phyloP scores from a whole-genome alignment of 2,888 invertebrate genomes.

The Hypolimnas misippus region DNA sequence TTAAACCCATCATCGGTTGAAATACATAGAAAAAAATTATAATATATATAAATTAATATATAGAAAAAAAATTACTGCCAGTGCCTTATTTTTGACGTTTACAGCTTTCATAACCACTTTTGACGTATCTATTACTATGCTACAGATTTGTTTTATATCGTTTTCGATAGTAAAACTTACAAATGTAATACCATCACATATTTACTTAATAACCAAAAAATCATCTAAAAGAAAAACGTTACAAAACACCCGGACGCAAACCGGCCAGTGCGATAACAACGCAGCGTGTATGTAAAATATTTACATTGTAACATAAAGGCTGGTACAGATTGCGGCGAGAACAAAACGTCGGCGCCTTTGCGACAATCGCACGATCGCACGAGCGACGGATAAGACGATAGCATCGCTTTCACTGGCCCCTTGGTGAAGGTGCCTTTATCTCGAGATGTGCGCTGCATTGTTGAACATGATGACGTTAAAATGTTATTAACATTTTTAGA shows the following conservation, averaged over 20 bases:
- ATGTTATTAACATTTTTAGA: constrained; percentile 7
- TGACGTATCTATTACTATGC: too few relatives aligned
- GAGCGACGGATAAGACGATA: constrained; percentile 52
- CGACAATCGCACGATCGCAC: constrained; percentile 62
- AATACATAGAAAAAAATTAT: too few relatives aligned
- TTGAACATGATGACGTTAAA: constrained; percentile 13
- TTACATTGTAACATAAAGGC: constrained; percentile 26
- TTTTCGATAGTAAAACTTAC: too few relatives aligned
- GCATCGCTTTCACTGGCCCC: constrained; percentile 47
- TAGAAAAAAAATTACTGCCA: too few relatives aligned
- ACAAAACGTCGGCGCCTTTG: constrained; percentile 68
- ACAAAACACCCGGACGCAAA: constrained; percentile 35
- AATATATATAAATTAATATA: too few relatives aligned
- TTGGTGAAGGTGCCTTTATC: constrained; percentile 53
- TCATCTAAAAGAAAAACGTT: constrained; percentile 3
- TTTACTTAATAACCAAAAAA: background rate
- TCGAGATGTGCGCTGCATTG: constrained; percentile 35
- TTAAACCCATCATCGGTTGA: too few relatives aligned
- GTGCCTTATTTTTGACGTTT: too few relatives aligned
- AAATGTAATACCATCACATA: too few relatives aligned
- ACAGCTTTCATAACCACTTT: too few relatives aligned
- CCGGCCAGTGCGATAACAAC: constrained; percentile 27
- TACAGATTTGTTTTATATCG: too few relatives aligned
- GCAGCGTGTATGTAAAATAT: constrained; percentile 31
- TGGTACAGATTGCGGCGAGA: constrained; percentile 48